Evolutionary conservation across 2,113 vertebrate species (phyloP).

Genomic region (Pipa parva): DNA sequence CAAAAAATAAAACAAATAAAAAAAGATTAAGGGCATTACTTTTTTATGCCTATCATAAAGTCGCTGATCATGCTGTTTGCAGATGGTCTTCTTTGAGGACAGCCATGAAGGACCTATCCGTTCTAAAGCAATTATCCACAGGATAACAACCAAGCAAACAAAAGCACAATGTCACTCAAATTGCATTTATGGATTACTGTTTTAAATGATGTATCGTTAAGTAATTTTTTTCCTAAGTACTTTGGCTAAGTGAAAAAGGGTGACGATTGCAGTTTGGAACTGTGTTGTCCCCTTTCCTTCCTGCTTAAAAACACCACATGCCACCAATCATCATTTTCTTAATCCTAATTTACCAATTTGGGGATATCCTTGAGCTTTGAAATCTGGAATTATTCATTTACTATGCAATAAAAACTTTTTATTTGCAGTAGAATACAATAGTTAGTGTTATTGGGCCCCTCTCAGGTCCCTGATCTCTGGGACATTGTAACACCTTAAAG

Average conservation of each 20-base stretch:
- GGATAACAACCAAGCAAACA: background rate
- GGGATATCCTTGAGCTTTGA: no score
- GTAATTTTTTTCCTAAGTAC: background rate
- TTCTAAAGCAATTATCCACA: background rate
- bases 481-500: background rate
- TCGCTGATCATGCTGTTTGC: slow-evolving; percentile 16
- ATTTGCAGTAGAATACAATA: no score
- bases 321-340: background rate
- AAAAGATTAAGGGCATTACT: slow-evolving; percentile 1
- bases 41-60: slow-evolving; percentile 16
- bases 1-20: slow-evolving; percentile 6
- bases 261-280: background rate
- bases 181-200: background rate
- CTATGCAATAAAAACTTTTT: no score
- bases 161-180: background rate
- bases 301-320: background rate
- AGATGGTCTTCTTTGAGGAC: slow-evolving; percentile 20
- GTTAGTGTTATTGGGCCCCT: no score
- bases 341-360: no score
- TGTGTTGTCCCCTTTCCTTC: no score
- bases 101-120: background rate
- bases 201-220: background rate
- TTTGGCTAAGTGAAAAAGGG: background rate
- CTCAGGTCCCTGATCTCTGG: no score
- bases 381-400: no score